Percentiles rank a stretch among this genome's conserved stretches.
Evolutionary conservation across 2,797 vertebrate genomes (phyloP).

Genomic region (Microchirus variegatus): DNA sequence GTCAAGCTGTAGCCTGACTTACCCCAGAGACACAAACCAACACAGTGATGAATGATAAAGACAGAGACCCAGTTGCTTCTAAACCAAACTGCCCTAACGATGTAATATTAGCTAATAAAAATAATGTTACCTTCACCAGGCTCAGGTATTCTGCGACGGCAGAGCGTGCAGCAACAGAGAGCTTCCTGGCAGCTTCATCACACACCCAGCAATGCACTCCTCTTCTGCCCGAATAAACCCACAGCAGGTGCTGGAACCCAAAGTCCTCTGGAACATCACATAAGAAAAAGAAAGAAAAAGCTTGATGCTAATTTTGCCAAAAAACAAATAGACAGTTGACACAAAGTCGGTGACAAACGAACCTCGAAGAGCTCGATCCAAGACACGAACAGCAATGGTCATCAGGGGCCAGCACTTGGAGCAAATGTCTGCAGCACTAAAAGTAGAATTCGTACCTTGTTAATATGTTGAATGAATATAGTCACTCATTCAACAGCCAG

Average conservation of each 20-base stretch:
- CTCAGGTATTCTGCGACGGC: conserved; percentile 94
- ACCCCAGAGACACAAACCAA: background rate
- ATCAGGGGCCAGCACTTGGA: conserved; percentile 95
- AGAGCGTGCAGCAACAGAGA: conserved; percentile 89
- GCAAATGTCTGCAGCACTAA: conserved; percentile 94
- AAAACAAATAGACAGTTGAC: background rate
- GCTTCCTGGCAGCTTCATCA: conserved; percentile 90
- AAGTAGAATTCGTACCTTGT: conserved; percentile 19
- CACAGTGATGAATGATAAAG: background rate
- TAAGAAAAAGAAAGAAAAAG: background rate
- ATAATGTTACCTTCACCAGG: conserved; percentile 88
- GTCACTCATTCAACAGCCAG: no score
- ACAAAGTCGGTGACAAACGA: conserved; percentile 33
- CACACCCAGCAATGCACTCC: conserved; percentile 99
- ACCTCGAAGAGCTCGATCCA: conserved; percentile 90
- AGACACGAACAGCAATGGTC: conserved; percentile 90
- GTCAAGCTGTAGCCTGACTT: no score
- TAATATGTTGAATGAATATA: background rate
- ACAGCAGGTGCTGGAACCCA: conserved; percentile 91
- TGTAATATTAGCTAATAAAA: conserved; percentile 4
- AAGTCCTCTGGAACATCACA: conserved; percentile 87
- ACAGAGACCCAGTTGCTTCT: background rate
- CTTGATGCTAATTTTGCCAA: background rate
- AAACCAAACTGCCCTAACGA: no score
- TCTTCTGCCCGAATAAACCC: conserved; percentile 97